Evolutionary conservation across 2,113 vertebrate genomes (phyloP), one percentile per base, ranked within the genome.

Genomic region (Pongo abelii): DNA sequence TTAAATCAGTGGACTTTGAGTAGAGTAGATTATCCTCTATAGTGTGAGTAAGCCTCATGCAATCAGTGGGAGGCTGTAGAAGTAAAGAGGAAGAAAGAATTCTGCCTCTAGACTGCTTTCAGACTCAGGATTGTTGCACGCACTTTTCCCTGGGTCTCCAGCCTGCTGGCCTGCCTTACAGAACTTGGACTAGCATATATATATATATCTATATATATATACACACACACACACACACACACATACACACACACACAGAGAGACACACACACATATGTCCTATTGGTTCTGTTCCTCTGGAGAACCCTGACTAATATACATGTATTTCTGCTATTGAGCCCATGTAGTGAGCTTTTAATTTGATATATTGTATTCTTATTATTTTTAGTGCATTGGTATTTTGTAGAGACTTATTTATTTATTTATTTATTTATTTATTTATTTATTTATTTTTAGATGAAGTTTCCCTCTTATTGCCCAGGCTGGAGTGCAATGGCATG

Each of bases 81-180:
- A 85, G 64, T 81, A 89, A 94, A 94, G 46, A 88, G 77, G 22
- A 92, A 64, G 52, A 55, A 88, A 92, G 30, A 92, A 75, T 83
- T 95, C 55, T 81, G 84, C 57, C 25, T 94, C 46, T 3, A 94
- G 8, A 43, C n/a, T 81, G 84, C 57, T 18, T 94, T n/a, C 5
- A 94, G 16, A 43, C 11, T 75, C 32, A 69, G 35, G 64, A 17
- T 64, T 30, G 59, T 12, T 30, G 59, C 59, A 30, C 30, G 11
- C 11, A 64, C 59, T 64, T 64, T 64, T 64, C 59, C 27, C 59
- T 64, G 59, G 59, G 59, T 64, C 59, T 64, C 59, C 10, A 55
- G 11, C 25, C 59, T 64, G 59, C 59, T 64, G 59, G 59, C 59
- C 11, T 64, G 59, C 59, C 59, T 61, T 61, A 30, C 27, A 64